These are phyloP conservation scores for Sebastes trivittatus DNA, from an alignment of 2,797 vertebrate species.

Conservation along the genomic window DNA sequence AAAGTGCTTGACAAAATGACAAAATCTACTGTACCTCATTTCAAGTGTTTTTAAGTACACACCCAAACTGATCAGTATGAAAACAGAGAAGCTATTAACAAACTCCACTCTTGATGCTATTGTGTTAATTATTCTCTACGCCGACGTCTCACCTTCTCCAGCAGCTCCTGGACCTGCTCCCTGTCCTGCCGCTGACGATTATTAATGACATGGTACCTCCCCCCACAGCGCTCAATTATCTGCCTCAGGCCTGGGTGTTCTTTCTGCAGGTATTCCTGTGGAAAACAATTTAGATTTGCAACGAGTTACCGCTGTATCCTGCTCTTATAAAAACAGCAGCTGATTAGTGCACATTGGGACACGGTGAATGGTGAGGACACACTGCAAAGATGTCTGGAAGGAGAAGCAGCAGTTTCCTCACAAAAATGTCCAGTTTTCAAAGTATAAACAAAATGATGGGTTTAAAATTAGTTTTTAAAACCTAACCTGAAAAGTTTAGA, in stretches of 20 bases:
- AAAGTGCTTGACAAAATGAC: not conserved
- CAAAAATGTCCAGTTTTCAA: not conserved
- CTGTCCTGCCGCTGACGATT: constrained; percentile 74
- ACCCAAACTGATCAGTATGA: not conserved
- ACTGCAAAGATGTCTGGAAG: not conserved
- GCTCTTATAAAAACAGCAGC: not conserved
- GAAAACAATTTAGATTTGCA: not conserved
- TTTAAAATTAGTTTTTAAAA: not conserved
- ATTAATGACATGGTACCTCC: constrained; percentile 80
- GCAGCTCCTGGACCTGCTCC: constrained; percentile 77
- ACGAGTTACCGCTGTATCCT: not conserved
- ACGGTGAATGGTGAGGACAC: not conserved
- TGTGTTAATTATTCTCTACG: not conserved
- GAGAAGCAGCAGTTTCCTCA: not conserved
- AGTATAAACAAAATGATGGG: not conserved
- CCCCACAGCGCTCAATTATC: constrained; percentile 70
- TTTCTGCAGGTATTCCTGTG: constrained; percentile 70
- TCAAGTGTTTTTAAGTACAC: not conserved
- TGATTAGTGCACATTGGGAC: not conserved
- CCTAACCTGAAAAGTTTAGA: not conserved
- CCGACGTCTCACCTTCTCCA: constrained; percentile 71
- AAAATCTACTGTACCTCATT: not conserved
- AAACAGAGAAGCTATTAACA: not conserved
- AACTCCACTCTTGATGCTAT: not conserved
- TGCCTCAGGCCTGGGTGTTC: constrained; percentile 67